Percentiles rank a stretch among this genome's conserved stretches.
These are phyloP conservation scores for Pangasius mekongensis DNA, from an alignment of 2,797 vertebrate species.

Conservation along the genomic window DNA sequence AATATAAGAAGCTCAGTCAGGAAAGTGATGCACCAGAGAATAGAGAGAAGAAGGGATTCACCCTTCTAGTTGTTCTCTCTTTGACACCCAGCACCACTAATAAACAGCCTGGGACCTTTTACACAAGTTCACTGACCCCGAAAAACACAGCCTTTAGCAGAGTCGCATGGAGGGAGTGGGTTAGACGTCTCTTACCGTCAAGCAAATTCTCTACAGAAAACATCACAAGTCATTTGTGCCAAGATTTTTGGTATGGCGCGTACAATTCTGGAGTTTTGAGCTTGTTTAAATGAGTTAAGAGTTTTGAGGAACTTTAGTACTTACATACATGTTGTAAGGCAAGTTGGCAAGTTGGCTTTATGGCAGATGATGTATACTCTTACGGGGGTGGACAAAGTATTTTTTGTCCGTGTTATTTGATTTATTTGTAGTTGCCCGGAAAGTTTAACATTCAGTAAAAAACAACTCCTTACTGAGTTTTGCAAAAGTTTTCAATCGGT, in stretches of 20 bases:
- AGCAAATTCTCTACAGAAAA: conserved; percentile 34
- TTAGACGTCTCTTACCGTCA: conserved; percentile 15
- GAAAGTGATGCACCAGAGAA: conserved; percentile 38
- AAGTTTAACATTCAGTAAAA: neutral
- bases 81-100: conserved; percentile 40
- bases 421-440: neutral
- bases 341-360: neutral
- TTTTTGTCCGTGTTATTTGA: neutral
- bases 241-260: neutral
- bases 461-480: neutral
- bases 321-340: neutral
- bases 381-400: neutral
- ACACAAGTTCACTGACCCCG: conserved; percentile 21
- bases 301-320: neutral
- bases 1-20: conserved; percentile 30
- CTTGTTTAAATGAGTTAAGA: neutral
- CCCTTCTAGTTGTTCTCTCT: conserved; percentile 26
- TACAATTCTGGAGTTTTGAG: neutral
- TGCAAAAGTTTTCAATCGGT: neutral
- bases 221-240: conserved; percentile 10
- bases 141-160: conserved; percentile 12
- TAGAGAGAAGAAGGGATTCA: conserved; percentile 19
- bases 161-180: conserved; percentile 28
- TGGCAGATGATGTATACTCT: neutral
- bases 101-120: conserved; percentile 54